Base-by-base conservation (phyloP, 2,113 vertebrate genomes). In the Oryzias woworae region DNA sequence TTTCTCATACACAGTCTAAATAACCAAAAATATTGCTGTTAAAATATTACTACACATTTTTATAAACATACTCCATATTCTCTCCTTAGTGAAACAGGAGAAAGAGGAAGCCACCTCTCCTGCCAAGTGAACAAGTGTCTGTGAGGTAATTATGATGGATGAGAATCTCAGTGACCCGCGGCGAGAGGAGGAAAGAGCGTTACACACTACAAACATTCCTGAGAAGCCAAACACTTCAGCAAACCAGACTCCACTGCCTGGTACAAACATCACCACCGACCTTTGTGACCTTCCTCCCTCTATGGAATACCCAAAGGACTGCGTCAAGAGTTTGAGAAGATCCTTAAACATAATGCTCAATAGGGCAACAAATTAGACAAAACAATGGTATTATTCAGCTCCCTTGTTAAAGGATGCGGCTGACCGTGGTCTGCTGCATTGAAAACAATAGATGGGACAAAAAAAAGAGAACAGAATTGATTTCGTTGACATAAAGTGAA, bases 231-330 rank as follows among this genome's bases (percentile, higher is more conserved):
- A 26, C 22, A 49, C 69, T 50, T 58, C 68, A 41, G 3, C 51
- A 74, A 75, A 47, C 50, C 48, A 66, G 56, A 76, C 57, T 66
- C 53, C 14, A 5, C 58, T 47, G 79, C 78, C 87, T 88, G 85
- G 87, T 78, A 89, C 89, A 6, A 52, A 65, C 81, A 76, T 73
- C 85, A 59, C 87, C 44, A 2, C 41, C 24, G 71, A 81, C 88
- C 80, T 71, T 14, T 68, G 46, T 18, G 73, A 86, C 84, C 70
- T 36, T 15, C 20, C 52, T 42, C 69, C 69, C 69, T 73, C 64
- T 50, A 24, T 47, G 50, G 58, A 54, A 36, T 36, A 36, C 36
- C 58, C 23, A 66, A 14, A 26, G 75, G 68, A 80, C 58, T 36
- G 36, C 36, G 36, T 36, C 36, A 36, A 36, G 36, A 36, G 36